These are phyloP conservation scores for Sarcophaga peregrina DNA, from an alignment of 1,140 invertebrate genomes.

Conservation along the genomic window DNA sequence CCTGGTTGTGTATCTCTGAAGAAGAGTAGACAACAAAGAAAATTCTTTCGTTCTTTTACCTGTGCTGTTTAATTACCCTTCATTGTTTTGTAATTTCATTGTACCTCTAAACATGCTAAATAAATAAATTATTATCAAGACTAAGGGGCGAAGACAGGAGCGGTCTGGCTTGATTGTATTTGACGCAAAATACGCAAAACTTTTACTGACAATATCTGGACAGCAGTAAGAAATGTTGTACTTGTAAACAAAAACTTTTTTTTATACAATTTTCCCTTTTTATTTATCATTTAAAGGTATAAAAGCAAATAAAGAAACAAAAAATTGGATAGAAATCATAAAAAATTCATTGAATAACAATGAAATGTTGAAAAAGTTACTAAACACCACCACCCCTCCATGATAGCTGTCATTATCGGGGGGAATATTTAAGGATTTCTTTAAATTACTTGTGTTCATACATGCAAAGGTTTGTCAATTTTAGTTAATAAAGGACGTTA, in stretches of 20 bases:
- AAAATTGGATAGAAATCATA: not conserved
- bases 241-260: conserved; percentile 1
- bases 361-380: not conserved
- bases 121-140: not conserved
- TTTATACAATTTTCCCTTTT: not conserved
- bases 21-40: not conserved
- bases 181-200: conserved; percentile 14
- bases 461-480: not conserved
- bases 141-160: not conserved
- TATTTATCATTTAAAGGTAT: not conserved
- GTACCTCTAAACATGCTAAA: not conserved
- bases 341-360: conserved; percentile 12
- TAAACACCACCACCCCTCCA: not conserved
- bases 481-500: conserved; percentile 5
- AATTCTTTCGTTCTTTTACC: not conserved
- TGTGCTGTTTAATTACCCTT: not conserved
- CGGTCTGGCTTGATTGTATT: not conserved
- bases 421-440: not conserved
- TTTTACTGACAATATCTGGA: conserved; percentile 12
- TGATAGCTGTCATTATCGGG: not conserved
- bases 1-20: too few species aligned
- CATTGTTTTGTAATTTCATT: not conserved
- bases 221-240: not conserved
- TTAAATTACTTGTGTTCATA: not conserved
- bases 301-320: not conserved